Conservation (phyloP, 1,140 invertebrate species). For the Drosophila cardini region DNA sequence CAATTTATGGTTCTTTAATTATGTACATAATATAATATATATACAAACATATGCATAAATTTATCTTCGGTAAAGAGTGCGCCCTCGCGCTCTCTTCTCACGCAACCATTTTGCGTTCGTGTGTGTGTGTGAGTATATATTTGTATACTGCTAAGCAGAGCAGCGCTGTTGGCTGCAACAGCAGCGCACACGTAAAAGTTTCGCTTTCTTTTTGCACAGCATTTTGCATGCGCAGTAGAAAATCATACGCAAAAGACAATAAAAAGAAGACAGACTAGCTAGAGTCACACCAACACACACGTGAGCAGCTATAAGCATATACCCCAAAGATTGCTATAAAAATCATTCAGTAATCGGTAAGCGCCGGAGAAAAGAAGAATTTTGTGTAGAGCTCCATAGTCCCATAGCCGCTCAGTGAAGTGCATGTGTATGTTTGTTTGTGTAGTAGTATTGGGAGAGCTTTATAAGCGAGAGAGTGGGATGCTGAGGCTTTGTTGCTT, state of each 20-base stretch:
- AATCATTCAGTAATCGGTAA: conserved; percentile 35
- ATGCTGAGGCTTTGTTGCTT: conserved; percentile 39
- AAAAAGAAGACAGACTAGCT: conserved; percentile 37
- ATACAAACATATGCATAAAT: conserved; percentile 8
- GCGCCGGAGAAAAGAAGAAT: conserved; percentile 33
- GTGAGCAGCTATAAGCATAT: conserved; percentile 16
- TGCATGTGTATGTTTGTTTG: not conserved
- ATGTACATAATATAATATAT: conserved; percentile 39
- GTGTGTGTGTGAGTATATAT: not conserved
- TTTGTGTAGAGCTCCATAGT: conserved; percentile 23
- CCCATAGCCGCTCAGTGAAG: conserved; percentile 2
- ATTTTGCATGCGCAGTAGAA: conserved; percentile 80
- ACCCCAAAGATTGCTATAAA: conserved; percentile 22
- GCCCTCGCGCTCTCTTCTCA: not conserved
- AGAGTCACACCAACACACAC: conserved; percentile 12
- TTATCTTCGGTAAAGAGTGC: conserved; percentile 19
- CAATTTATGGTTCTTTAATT: conserved; percentile 61
- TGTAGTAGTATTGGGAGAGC: conserved; percentile 20
- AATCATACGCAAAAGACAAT: conserved; percentile 52
- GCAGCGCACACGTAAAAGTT: conserved; percentile 60
- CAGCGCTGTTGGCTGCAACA: conserved; percentile 27
- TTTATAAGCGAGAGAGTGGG: conserved; percentile 32
- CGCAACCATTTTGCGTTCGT: too few species aligned
- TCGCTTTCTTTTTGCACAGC: conserved; percentile 82
- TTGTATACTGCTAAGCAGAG: conserved; percentile 8